phyloP scores from a whole-genome alignment of 1,140 invertebrate genomes.

The Branchinecta lynchi region DNA sequence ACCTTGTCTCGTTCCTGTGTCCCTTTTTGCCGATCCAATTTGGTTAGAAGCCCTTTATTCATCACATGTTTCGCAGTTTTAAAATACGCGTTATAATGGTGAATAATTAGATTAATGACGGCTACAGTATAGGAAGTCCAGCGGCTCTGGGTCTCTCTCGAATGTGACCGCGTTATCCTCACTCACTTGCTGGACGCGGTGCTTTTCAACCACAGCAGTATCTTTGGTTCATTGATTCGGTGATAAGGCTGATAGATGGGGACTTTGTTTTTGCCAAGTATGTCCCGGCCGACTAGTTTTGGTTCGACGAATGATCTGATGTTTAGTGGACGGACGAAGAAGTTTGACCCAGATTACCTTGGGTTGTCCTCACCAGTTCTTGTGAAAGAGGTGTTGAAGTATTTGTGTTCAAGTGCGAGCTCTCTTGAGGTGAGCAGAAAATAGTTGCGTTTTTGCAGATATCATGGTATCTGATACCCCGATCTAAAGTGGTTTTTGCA shows the following conservation, averaged over 20 bases:
- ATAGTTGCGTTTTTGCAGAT: too few species aligned
- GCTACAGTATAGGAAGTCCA: not conserved
- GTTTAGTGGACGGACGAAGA: not conserved
- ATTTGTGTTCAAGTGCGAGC: not conserved
- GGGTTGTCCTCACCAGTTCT: conserved; percentile 2
- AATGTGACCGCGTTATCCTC: not conserved
- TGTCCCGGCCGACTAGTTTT: not conserved
- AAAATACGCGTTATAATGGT: not conserved
- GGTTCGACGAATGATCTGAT: not conserved
- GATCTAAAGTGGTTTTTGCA: too few species aligned
- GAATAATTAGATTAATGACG: conserved; percentile 3
- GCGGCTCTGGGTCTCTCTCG: not conserved
- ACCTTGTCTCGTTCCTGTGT: too few species aligned
- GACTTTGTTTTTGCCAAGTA: not conserved
- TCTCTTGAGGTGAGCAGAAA: not conserved
- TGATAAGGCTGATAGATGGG: not conserved
- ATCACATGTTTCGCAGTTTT: too few species aligned
- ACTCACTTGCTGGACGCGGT: not conserved
- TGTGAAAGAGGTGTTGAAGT: conserved; percentile 7
- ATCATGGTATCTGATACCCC: too few species aligned
- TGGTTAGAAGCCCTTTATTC: too few species aligned
- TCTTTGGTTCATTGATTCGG: not conserved
- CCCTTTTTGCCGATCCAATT: too few species aligned
- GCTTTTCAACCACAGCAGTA: not conserved
- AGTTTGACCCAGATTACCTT: not conserved